Percentiles rank a stretch among this genome's conserved stretches.
These are phyloP conservation scores for Tapirus terrestris DNA, from an alignment of 2,113 vertebrate species.

Conservation along the genomic window DNA sequence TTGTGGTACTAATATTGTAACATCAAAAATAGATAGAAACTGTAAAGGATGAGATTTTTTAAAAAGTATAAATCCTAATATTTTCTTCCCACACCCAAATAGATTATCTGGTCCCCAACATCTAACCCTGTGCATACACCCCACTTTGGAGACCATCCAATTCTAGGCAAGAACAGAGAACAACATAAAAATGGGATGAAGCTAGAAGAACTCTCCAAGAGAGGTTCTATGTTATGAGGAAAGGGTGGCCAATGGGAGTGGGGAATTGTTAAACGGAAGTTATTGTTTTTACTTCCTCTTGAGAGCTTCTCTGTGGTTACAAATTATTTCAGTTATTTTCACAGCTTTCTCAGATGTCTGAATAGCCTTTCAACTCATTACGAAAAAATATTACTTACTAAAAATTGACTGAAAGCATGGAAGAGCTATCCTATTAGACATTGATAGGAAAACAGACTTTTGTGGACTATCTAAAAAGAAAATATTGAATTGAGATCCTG, in stretches of 20 bases:
- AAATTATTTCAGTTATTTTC: neutral
- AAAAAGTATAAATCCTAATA: neutral
- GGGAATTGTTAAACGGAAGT: neutral
- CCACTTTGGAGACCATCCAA: neutral
- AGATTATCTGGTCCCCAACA: neutral
- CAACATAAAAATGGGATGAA: neutral
- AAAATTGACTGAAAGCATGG: neutral
- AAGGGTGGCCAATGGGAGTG: neutral
- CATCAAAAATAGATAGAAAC: neutral
- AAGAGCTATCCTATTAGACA: neutral
- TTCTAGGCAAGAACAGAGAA: neutral
- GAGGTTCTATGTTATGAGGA: neutral
- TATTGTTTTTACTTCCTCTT: neutral
- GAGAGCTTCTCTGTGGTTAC: neutral
- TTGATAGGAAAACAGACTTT: neutral
- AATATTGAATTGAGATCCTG: neutral
- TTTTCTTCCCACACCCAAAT: neutral
- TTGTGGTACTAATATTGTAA: neutral
- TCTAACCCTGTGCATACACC: too few relatives aligned
- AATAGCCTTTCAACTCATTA: neutral
- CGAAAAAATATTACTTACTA: neutral
- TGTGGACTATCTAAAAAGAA: neutral
- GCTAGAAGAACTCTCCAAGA: too few relatives aligned
- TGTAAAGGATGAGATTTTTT: neutral
- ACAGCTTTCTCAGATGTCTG: neutral